Evolutionary conservation across 2,113 vertebrate species (phyloP).

Genomic region (Cyphomyrus discorhynchus): DNA sequence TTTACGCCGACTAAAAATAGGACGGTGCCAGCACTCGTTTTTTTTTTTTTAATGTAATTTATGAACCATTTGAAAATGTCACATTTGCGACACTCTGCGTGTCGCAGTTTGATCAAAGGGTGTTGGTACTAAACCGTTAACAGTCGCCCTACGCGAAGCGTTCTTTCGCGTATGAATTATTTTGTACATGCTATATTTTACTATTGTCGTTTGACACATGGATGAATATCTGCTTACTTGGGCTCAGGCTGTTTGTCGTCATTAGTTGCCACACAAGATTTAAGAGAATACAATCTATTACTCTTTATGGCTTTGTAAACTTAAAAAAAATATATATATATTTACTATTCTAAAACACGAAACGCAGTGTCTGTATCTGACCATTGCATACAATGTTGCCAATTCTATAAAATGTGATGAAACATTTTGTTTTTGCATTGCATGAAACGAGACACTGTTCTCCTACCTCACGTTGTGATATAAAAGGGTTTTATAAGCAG

Average conservation of each 20-base stretch:
- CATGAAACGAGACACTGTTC: constrained; percentile 69
- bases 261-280: not conserved
- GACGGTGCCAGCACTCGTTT: not conserved
- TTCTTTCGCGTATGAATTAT: not conserved
- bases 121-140: not conserved
- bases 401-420: constrained; percentile 64
- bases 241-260: constrained; percentile 3
- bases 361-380: constrained; percentile 55
- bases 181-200: not conserved
- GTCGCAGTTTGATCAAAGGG: not conserved
- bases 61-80: not conserved
- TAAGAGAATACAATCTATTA: constrained; percentile 24
- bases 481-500: constrained; percentile 56
- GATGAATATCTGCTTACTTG: constrained; percentile 15
- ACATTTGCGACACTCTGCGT: not conserved
- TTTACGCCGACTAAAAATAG: not conserved
- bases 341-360: constrained; percentile 50
- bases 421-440: constrained; percentile 58
- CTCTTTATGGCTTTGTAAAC: constrained; percentile 43
- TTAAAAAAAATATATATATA: constrained; percentile 24
- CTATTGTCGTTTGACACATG: constrained; percentile 2
- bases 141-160: not conserved
- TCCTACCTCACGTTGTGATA: constrained; percentile 78
- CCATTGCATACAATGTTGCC: constrained; percentile 61
- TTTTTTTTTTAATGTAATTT: not conserved